phyloP scores from a whole-genome alignment of 2,113 vertebrate species.

The Brachyhypopomus gauderio region DNA sequence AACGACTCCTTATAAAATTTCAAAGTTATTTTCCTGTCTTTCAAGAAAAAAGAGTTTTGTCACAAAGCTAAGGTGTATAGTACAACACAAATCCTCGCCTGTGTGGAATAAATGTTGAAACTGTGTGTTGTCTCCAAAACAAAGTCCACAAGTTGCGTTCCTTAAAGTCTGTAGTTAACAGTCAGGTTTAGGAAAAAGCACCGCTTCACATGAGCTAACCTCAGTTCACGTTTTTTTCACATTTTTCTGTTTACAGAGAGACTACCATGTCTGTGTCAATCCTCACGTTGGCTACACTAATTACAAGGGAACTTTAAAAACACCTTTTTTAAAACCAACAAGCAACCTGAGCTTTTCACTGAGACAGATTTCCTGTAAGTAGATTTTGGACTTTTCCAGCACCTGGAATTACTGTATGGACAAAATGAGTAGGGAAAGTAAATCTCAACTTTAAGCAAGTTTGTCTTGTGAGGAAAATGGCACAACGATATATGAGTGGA shows the following conservation, averaged over 20 bases:
- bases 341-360: slow-evolving; percentile 63
- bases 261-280: slow-evolving; percentile 28
- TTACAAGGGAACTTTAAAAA: slow-evolving; percentile 54
- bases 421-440: slow-evolving; percentile 33
- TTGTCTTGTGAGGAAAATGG: slow-evolving; percentile 15
- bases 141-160: slow-evolving; percentile 51
- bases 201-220: slow-evolving; percentile 43
- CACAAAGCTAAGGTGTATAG: slow-evolving; percentile 2
- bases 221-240: slow-evolving; percentile 30
- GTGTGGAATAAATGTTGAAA: slow-evolving; percentile 6
- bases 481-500: neutral
- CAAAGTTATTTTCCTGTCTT: neutral
- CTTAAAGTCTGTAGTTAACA: slow-evolving; percentile 42
- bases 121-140: slow-evolving; percentile 34
- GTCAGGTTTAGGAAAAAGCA: slow-evolving; percentile 46
- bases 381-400: slow-evolving; percentile 52
- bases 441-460: slow-evolving; percentile 30
- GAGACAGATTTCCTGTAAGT: slow-evolving; percentile 63
- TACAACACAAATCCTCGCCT: neutral
- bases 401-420: slow-evolving; percentile 41
- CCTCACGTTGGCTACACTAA: slow-evolving; percentile 52
- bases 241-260: slow-evolving; percentile 48
- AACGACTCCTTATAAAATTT: too few species aligned
- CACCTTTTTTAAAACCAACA: slow-evolving; percentile 61
- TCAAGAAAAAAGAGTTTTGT: neutral